Evolutionary conservation across 2,888 invertebrate species (phyloP).

Genomic region (Macaria liturata): DNA sequence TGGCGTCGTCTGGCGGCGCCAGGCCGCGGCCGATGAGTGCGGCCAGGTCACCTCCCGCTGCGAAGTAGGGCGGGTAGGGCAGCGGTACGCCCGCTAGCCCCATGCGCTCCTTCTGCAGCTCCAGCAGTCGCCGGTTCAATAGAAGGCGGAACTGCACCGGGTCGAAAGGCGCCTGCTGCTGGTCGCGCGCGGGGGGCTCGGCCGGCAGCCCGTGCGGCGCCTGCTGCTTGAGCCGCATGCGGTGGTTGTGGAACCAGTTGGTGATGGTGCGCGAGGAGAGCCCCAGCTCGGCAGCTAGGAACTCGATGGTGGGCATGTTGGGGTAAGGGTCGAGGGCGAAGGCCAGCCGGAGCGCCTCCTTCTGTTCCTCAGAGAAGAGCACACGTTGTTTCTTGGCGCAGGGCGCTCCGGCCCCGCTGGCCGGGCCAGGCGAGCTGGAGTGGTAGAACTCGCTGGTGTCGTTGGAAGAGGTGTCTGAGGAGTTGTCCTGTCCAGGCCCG

Average conservation of each 20-base stretch:
- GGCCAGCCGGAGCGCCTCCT: constrained; percentile 96
- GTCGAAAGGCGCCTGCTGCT: constrained; percentile 91
- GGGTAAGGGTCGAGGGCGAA: constrained; percentile 99
- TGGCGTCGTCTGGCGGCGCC: constrained; percentile 85
- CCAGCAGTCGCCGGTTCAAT: constrained; percentile 93
- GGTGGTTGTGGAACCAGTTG: constrained; percentile 99
- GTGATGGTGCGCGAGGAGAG: constrained; percentile 98
- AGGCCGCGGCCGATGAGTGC: constrained; percentile 89
- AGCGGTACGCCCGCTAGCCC: constrained; percentile 90
- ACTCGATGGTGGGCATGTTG: constrained; percentile 97
- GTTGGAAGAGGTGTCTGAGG: constrained; percentile 93
- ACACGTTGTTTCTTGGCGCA: constrained; percentile 98
- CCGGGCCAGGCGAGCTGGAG: constrained; percentile 91
- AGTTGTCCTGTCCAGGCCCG: constrained; percentile 92
- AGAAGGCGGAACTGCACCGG: constrained; percentile 95
- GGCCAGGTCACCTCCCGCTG: constrained; percentile 89
- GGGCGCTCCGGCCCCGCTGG: constrained; percentile 87
- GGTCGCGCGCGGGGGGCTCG: constrained; percentile 89
- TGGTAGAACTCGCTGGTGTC: constrained; percentile 95
- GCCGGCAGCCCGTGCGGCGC: constrained; percentile 90
- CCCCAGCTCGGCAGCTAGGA: constrained; percentile 94
- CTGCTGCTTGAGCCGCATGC: constrained; percentile 98
- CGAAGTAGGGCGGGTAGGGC: constrained; percentile 90
- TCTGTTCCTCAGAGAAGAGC: constrained; percentile 98
- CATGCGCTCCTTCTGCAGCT: constrained; percentile 93